Conservation (phyloP, 2,797 vertebrate genomes). For the Urosaurus nigricauda region DNA sequence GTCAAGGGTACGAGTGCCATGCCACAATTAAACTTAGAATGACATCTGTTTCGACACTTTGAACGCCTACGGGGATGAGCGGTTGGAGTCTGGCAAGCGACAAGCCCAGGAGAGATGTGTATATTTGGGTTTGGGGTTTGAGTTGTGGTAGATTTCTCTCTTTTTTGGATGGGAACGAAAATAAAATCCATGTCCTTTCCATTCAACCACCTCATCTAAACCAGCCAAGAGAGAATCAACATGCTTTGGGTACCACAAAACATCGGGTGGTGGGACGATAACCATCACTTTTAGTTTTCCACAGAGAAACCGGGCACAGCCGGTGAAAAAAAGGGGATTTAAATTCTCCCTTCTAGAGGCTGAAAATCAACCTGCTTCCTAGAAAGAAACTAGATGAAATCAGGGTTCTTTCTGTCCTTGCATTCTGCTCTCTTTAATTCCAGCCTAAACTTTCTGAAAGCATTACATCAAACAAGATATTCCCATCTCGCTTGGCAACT, state of each 20-base stretch:
- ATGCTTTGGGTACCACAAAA: slow-evolving; percentile 16
- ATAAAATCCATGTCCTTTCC: background rate
- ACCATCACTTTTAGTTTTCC: background rate
- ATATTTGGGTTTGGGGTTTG: slow-evolving; percentile 40
- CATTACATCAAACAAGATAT: too few relatives aligned
- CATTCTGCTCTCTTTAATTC: too few relatives aligned
- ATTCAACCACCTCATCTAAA: background rate
- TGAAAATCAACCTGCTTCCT: background rate
- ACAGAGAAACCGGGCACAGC: too few relatives aligned
- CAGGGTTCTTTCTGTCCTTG: too few relatives aligned
- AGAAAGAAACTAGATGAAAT: too few relatives aligned
- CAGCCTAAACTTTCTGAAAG: too few relatives aligned
- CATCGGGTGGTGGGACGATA: background rate
- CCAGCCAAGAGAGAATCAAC: slow-evolving; percentile 10
- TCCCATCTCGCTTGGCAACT: too few relatives aligned
- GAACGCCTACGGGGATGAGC: slow-evolving; percentile 52
- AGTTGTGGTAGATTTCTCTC: background rate
- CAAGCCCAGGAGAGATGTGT: slow-evolving; percentile 42
- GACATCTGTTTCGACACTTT: slow-evolving; percentile 66
- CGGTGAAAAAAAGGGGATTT: background rate
- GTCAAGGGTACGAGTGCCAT: background rate
- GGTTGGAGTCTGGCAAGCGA: slow-evolving; percentile 49
- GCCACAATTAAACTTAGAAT: slow-evolving; percentile 43
- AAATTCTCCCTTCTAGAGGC: background rate
- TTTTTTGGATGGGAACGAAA: slow-evolving; percentile 5